Evolutionary conservation across 2,888 invertebrate genomes (phyloP), one percentile per base, ranked within the genome.

Genomic region (Diarsia dahlii): DNA sequence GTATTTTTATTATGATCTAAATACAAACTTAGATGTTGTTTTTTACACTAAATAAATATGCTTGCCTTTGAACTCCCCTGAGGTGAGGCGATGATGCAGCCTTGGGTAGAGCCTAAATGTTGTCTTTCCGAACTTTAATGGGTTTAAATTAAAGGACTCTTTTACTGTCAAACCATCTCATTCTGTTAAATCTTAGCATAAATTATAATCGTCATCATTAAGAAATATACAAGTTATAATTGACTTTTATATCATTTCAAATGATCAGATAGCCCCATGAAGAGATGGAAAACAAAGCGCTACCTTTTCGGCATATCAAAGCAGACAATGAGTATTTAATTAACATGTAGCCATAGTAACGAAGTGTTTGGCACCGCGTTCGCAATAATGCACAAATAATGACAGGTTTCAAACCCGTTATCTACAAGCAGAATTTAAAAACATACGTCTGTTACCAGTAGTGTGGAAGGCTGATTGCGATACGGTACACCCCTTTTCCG

Each of bases 311-410:
- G n/a, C 81, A 64, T 15, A 20, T n/a, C 5, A 28, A 56, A 3
- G 45, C 5, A 78, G 34, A 68, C 50, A 68, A 82, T 78, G 46
- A 68, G 78, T 46, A 39, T 80, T 80, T 67, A 69, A 84, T 80
- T 84, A 69, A 58, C 48, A 68, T 52, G 48, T 62, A 20, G n/a
- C 63, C 45, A 63, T 76, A 60, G 77, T 56, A 64, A 69, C 64
- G 15, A 76, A 65, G 46, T 85, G 50, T 78, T 74, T 66, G 39
- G 72, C 70, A 73, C 72, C 71, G 56, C 71, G 67, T 71, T 70
- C 60, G 67, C 73, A 77, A 77, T 85, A 85, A 85, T 87, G 85
- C 76, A 85, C 79, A 87, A 84, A 85, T 85, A 85, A 85, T 85
- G 66, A 85, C 68, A 76, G 79, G 82, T 76, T 82, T 28, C 60